These are phyloP conservation scores for Pampus argenteus DNA, from an alignment of 2,797 vertebrate genomes.

Conservation along the genomic window DNA sequence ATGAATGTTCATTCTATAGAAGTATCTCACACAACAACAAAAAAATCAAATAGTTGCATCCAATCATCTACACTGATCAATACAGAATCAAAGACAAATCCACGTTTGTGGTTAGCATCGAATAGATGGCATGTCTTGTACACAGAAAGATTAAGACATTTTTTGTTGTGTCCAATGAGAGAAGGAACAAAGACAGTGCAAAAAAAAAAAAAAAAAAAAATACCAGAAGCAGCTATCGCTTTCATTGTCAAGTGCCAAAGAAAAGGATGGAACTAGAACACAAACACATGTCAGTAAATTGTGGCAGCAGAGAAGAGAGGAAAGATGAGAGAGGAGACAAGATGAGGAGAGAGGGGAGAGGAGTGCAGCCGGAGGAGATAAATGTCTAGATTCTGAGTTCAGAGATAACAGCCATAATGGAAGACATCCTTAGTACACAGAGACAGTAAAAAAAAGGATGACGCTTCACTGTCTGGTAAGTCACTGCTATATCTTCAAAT, in stretches of 20 bases:
- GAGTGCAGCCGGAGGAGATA: conserved; percentile 56
- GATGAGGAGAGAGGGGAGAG: conserved; percentile 34
- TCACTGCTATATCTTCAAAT: conserved; percentile 42
- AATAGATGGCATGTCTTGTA: conserved; percentile 55
- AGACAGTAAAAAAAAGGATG: conserved; percentile 48
- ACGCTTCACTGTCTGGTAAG: conserved; percentile 31
- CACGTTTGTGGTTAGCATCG: conserved; percentile 43
- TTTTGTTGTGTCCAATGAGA: conserved; percentile 51
- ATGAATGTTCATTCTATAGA: conserved; percentile 8
- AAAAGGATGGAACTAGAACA: conserved; percentile 61
- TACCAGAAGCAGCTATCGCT: conserved; percentile 57
- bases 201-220: conserved; percentile 25
- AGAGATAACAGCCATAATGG: conserved; percentile 65
- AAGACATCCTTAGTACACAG: conserved; percentile 55
- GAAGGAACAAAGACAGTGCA: conserved; percentile 61
- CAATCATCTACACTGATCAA: conserved; percentile 57
- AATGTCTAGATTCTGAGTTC: conserved; percentile 59
- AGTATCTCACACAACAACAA: conserved; percentile 36
- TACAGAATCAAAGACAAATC: conserved; percentile 54
- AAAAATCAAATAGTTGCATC: conserved; percentile 50
- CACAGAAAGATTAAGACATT: conserved; percentile 52
- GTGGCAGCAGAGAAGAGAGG: conserved; percentile 51
- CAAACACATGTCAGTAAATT: conserved; percentile 63
- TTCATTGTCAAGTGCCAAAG: conserved; percentile 61
- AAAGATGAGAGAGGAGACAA: conserved; percentile 52